phyloP scores from a whole-genome alignment of 1,140 invertebrate genomes.

The Diachasma alloeum region DNA sequence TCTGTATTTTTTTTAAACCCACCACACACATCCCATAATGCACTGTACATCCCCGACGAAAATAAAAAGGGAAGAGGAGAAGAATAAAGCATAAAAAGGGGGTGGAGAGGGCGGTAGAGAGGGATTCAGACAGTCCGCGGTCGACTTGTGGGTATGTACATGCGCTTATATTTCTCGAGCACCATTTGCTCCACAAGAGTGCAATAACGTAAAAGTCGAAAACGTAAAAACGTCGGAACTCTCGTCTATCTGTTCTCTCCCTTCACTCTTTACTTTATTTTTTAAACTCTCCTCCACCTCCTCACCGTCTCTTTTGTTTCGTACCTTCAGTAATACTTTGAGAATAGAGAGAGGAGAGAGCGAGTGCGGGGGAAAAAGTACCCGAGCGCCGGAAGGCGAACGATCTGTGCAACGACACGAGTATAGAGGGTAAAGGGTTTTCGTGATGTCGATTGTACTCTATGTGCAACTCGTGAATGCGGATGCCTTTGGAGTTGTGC shows the following conservation, averaged over 20 bases:
- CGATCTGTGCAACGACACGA: background rate
- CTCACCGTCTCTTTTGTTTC: background rate
- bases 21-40: background rate
- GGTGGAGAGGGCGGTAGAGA: too few species aligned
- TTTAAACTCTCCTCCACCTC: background rate
- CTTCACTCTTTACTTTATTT: background rate
- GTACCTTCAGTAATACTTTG: background rate
- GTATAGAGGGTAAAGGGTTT: background rate
- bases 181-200: constrained; percentile 31
- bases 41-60: background rate
- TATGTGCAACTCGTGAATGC: background rate
- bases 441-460: background rate
- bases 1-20: background rate
- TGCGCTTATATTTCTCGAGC: constrained; percentile 25
- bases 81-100: background rate
- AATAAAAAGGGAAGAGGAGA: background rate
- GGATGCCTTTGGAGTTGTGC: background rate
- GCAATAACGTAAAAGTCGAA: constrained; percentile 31
- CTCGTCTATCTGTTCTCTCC: constrained; percentile 3
- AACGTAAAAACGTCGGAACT: constrained; percentile 24
- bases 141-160: constrained; percentile 1
- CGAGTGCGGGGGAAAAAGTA: background rate
- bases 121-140: background rate
- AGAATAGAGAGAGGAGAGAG: background rate
- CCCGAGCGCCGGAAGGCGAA: background rate